Base-by-base conservation (phyloP, 1,140 invertebrate species). In the Calephelis virginiensis region DNA sequence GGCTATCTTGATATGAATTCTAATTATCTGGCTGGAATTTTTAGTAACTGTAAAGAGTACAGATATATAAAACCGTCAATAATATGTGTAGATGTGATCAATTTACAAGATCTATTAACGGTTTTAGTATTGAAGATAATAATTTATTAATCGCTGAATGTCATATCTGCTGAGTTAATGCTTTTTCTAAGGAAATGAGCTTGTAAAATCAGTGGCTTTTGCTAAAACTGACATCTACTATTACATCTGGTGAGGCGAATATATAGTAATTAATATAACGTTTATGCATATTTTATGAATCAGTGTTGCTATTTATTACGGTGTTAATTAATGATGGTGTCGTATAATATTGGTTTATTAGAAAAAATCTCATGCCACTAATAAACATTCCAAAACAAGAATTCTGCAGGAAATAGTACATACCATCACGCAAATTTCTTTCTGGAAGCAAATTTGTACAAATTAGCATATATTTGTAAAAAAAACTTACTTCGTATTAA, bases 21-120 rank as follows among this genome's bases (percentile, higher is more conserved):
- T 56, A 37, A 56, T 56, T 56, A 56, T 56, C 11, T 17, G 5
- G 28, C 11, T 12, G 53, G 28, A 56, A 56, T 56, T 56, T 56
- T 56, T 56, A 56, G 12, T 56, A 56, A 56, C 53, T 56, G 53
- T 56, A 56, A 56, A 37, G 11, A 37, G 10, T 37, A 11, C 28
- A 56, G 17, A 56, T 56, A 56, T 56, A 56, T 56, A 37, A 56
- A 56, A 56, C 53, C 53, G 53, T 56, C 53, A 56, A 56, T 56
- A 56, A 56, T 53, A 28, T 56, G 53, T 56, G 28, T 56, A 38
- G 28, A 56, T 12, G 53, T 12, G 28, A 56, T 56, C 53, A 56
- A 56, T 56, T 56, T 56, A 56, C 53, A 56, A 43, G 53, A 11
- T 37, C 53, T 56, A 56, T 56, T 53, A 53, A 53, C 50, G 50